These are phyloP conservation scores for Machimus atricapillus DNA, from an alignment of 2,888 invertebrate species.

Conservation along the genomic window DNA sequence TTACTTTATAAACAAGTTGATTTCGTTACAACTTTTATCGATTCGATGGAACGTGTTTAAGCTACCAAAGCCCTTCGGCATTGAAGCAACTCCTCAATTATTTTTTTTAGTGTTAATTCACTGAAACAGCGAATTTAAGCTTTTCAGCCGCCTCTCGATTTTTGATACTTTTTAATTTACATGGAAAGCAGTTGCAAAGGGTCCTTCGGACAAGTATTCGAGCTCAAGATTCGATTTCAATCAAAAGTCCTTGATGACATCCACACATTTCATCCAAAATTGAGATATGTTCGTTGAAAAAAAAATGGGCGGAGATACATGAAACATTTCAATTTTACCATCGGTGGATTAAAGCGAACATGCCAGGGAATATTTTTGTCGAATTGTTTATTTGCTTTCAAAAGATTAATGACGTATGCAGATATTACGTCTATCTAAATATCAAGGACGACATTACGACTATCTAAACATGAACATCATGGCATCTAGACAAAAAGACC, in stretches of 20 bases:
- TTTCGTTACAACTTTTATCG: not conserved
- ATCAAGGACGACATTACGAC: too few species aligned
- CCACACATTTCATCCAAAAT: not conserved
- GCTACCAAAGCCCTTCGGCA: not conserved
- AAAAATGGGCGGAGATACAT: not conserved
- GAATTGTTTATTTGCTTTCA: not conserved
- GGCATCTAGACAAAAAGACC: too few species aligned
- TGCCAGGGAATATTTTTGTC: not conserved
- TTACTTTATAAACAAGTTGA: not conserved
- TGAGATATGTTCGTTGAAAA: not conserved
- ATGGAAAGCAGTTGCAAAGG: not conserved
- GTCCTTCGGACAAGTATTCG: not conserved
- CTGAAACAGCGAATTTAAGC: not conserved
- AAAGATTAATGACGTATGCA: not conserved
- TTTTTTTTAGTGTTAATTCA: not conserved
- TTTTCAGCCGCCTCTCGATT: not conserved
- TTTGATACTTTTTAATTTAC: not conserved
- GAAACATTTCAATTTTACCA: not conserved
- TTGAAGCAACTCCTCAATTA: not conserved
- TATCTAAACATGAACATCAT: too few species aligned
- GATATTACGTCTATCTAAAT: too few species aligned
- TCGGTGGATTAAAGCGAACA: not conserved
- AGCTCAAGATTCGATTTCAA: not conserved
- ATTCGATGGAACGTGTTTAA: not conserved
- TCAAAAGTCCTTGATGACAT: not conserved